phyloP scores from a whole-genome alignment of 2,797 vertebrate genomes.

The Apodemus agrarius region DNA sequence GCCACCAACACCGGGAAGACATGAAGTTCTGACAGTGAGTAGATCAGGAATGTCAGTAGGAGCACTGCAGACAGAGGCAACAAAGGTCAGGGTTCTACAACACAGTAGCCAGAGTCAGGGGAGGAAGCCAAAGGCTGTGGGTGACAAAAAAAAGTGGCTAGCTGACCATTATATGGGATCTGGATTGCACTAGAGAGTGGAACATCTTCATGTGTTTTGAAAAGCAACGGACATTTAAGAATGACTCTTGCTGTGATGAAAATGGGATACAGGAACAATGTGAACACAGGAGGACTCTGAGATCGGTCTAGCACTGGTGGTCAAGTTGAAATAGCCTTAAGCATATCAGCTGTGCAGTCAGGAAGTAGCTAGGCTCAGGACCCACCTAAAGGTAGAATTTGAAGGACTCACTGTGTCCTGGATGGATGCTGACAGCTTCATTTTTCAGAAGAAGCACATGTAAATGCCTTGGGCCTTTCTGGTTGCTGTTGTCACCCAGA shows the following conservation, averaged over 20 bases:
- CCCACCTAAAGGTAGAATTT: not conserved
- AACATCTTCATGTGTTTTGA: not conserved
- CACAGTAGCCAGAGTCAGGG: not conserved
- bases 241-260: not conserved
- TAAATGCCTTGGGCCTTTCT: not conserved
- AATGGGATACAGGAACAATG: not conserved
- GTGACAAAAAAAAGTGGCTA: not conserved
- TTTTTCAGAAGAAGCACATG: not conserved
- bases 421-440: not conserved
- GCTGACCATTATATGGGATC: not conserved
- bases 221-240: not conserved
- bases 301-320: not conserved
- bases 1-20: not conserved
- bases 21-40: not conserved
- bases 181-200: not conserved
- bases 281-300: not conserved
- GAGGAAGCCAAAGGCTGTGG: not conserved
- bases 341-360: not conserved
- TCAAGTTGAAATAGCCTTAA: too few species aligned
- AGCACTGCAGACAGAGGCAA: not conserved
- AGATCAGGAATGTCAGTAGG: not conserved
- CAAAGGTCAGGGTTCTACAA: not conserved
- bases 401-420: not conserved
- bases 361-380: not conserved
- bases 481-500: not conserved